Evolutionary conservation across 2,797 vertebrate genomes (phyloP).

Genomic region (Halcyon chelicuti): DNA sequence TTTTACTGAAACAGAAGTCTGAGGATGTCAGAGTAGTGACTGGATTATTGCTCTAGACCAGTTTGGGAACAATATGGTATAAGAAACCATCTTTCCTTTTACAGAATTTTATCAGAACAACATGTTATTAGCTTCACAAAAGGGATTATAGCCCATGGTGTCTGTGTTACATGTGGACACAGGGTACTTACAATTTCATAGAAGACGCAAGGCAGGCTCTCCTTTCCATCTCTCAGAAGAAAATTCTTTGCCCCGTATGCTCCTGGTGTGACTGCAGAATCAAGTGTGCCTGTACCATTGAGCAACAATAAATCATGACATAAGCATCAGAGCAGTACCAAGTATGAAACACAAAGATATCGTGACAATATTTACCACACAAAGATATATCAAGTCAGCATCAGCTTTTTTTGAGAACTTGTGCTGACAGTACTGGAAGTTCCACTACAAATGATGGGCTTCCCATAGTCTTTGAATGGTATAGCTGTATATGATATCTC

Average conservation of each 20-base stretch:
- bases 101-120: not conserved
- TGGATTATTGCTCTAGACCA: not conserved
- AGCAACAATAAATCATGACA: not conserved
- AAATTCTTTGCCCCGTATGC: slow-evolving; percentile 89
- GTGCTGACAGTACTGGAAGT: not conserved
- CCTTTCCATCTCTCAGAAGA: slow-evolving; percentile 90
- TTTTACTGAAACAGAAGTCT: not conserved
- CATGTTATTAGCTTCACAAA: not conserved
- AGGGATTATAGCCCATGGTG: not conserved
- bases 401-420: not conserved
- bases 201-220: slow-evolving; percentile 87
- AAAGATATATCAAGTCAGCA: not conserved
- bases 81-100: not conserved
- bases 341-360: not conserved
- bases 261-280: slow-evolving; percentile 92
- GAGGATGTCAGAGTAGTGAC: not conserved
- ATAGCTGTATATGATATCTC: not conserved
- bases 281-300: slow-evolving; percentile 84
- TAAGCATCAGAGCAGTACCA: not conserved
- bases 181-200: slow-evolving; percentile 92
- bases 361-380: not conserved
- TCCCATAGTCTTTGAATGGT: not conserved
- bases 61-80: not conserved
- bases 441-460: not conserved
- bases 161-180: not conserved